Base-by-base conservation (phyloP, 2,888 invertebrate genomes). In the Alcis repandata region DNA sequence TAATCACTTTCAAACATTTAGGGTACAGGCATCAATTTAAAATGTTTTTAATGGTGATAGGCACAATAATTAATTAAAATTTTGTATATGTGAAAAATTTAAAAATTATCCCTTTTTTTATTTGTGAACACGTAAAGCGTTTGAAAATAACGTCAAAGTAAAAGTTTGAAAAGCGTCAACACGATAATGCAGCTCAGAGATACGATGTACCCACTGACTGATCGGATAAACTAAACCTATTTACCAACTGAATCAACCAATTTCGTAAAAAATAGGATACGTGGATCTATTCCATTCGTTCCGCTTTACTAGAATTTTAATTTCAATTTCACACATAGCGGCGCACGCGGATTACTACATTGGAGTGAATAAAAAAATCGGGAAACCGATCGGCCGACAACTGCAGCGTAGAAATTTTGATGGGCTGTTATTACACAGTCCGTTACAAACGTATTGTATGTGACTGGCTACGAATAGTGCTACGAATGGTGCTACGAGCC, bases 241-340 rank as follows among this genome's bases (percentile, higher is more conserved):
- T 73, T 72, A 70, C 70, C 63, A 58, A 70, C 70, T 72, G 70
- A 69, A 63, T 63, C 71, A 66, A 69, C 41, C 71, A 73, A 77
- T 73, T 53, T 63, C 69, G 74, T 78, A 77, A 76, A 79, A 83
- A 79, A 79, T 78, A 76, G 71, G 59, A 79, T 70, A 75, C 73
- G 67, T 71, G 74, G 71, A 78, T 83, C 82, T 84, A 83, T 86
- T 82, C 69, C 83, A 84, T 83, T 85, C 81, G 84, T 84, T 85
- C 80, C 82, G 78, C 78, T 87, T 86, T 87, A 88, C 89, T 90
- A 89, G 86, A 89, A 87, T 90, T 91, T 91, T 91, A 91, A 91
- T 91, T 90, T 88, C 89, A 90, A 89, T 91, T 90, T 91, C 88
- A 90, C 90, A 91, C 87, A 86, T 80, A 83, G 82, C 81, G 71